These are phyloP conservation scores for Polydesmus complanatus DNA, from an alignment of 2,888 invertebrate genomes.

Conservation along the genomic window DNA sequence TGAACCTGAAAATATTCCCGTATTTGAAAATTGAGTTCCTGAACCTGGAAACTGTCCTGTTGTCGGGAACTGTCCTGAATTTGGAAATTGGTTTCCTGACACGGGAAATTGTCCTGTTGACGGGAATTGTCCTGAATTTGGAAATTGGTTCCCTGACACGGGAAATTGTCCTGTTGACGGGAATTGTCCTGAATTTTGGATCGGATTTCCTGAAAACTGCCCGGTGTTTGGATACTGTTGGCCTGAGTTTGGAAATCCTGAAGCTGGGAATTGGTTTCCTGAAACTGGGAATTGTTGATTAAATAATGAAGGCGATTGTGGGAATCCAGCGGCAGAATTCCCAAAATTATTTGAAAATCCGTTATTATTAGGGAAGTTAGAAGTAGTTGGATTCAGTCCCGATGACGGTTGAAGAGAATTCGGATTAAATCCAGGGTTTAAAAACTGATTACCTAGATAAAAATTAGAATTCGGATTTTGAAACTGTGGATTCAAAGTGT, in stretches of 20 bases:
- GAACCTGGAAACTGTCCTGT: neutral
- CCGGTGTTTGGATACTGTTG: neutral
- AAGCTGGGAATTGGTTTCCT: neutral
- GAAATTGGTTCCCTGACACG: neutral
- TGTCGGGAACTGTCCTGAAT: neutral
- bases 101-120: neutral
- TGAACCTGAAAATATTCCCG: neutral
- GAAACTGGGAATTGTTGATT: too few relatives aligned
- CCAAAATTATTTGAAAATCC: too few relatives aligned
- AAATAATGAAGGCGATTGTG: too few relatives aligned
- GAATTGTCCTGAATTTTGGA: neutral
- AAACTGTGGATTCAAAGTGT: neutral
- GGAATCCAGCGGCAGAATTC: too few relatives aligned
- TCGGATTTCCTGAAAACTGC: constrained; percentile 1
- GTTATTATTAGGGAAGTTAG: too few relatives aligned
- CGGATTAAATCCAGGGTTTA: too few relatives aligned
- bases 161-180: constrained; percentile 1
- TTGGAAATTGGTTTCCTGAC: neutral
- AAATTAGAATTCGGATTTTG: neutral
- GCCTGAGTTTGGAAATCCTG: neutral
- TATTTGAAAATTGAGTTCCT: neutral
- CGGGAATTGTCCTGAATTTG: constrained; percentile 5
- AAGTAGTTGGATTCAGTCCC: too few relatives aligned
- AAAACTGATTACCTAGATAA: neutral
- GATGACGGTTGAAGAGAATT: too few relatives aligned